Percentiles rank a stretch among this genome's conserved stretches.
These are phyloP conservation scores for Distichodus sexfasciatus DNA, from an alignment of 2,797 vertebrate genomes.

Conservation along the genomic window DNA sequence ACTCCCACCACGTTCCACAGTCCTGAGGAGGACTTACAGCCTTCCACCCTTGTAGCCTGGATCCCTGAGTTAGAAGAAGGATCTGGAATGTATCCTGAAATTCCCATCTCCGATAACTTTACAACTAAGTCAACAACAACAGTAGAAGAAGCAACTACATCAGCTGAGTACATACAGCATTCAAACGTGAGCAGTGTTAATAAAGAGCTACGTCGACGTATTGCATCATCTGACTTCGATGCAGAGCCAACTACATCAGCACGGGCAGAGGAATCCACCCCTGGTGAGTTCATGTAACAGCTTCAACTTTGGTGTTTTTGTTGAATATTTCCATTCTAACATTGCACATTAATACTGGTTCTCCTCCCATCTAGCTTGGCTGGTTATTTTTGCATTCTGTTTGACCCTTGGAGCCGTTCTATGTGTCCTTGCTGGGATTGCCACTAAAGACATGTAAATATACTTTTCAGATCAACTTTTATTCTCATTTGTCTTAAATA, in stretches of 20 bases:
- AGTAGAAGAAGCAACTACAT: background rate
- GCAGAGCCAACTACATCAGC: accelerated
- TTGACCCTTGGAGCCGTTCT: constrained; percentile 64
- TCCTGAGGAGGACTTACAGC: background rate
- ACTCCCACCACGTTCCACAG: background rate
- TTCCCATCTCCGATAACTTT: background rate
- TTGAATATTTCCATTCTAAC: background rate
- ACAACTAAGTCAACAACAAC: background rate
- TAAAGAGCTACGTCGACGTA: no score
- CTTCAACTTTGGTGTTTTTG: background rate
- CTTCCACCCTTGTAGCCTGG: background rate
- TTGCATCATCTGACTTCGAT: no score
- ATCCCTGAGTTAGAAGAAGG: constrained; percentile 7
- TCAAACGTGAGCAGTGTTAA: no score
- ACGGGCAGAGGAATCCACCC: constrained; percentile 35
- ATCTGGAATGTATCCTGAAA: constrained; percentile 6
- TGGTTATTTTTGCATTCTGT: constrained; percentile 68
- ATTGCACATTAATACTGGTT: no score
- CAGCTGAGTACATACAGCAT: background rate
- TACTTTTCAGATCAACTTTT: background rate
- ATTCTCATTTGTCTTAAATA: no score
- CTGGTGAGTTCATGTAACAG: constrained; percentile 55
- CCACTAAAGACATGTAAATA: constrained; percentile 72
- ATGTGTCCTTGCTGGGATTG: constrained; percentile 61
- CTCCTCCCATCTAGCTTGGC: constrained; percentile 64